Conservation (phyloP, 2,113 vertebrate genomes). For the Xenus cinereus region DNA sequence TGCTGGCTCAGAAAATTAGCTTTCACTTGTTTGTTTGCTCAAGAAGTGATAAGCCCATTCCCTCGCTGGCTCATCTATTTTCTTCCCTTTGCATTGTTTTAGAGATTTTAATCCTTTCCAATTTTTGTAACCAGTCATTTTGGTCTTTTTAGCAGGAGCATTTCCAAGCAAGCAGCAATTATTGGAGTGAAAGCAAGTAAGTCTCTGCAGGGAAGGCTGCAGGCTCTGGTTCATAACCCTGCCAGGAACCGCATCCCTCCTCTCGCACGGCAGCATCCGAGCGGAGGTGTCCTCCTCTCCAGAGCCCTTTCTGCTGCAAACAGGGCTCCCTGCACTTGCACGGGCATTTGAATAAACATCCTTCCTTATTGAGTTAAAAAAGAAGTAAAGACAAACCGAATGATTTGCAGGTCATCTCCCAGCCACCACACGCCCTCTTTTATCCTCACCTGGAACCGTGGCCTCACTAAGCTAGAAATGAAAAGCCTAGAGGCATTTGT, state of each 20-base stretch:
- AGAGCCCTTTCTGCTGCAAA: background rate
- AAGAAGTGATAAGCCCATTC: constrained; percentile 48
- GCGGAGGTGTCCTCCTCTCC: background rate
- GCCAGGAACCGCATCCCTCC: background rate
- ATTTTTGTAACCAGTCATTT: constrained; percentile 59
- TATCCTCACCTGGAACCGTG: background rate
- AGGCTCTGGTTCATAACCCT: background rate
- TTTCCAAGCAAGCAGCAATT: constrained; percentile 30
- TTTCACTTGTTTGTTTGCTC: constrained; percentile 64
- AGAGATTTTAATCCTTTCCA: constrained; percentile 59
- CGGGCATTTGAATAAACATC: background rate
- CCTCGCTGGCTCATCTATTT: constrained; percentile 30
- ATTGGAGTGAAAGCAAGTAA: background rate
- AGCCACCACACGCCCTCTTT: background rate
- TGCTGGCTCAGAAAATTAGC: constrained; percentile 61
- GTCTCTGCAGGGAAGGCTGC: constrained; percentile 3
- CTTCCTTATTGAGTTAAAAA: accelerated
- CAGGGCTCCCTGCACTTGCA: background rate
- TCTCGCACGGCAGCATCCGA: accelerated
- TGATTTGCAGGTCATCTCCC: background rate
- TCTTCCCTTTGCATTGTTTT: constrained; percentile 55
- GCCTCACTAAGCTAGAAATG: background rate
- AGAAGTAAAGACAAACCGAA: background rate
- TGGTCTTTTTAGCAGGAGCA: constrained; percentile 29
- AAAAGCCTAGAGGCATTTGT: background rate